A percentile compares a stretch with the other conserved stretches of the same genome.
Conservation (phyloP, 1,140 invertebrate genomes). For the Leptinotarsa undecemlineata region DNA sequence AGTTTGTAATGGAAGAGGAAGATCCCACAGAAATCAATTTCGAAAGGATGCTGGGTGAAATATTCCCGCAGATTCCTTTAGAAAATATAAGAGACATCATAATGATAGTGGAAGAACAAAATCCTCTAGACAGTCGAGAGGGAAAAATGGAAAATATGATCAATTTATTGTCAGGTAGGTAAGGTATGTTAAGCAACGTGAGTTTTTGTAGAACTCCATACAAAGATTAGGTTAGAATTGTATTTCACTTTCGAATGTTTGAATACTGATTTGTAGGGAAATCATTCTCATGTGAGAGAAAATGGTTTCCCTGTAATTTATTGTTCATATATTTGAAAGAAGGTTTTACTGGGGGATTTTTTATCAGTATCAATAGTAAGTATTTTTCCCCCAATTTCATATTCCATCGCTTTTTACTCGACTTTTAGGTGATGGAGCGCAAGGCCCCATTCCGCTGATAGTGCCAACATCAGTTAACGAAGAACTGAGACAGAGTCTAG, state of each 20-base stretch:
- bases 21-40: neutral
- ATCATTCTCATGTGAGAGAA: too few species aligned
- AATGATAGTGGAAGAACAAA: slow-evolving; percentile 34
- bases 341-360: too few species aligned
- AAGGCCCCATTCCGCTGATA: slow-evolving; percentile 6
- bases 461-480: neutral
- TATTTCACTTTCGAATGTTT: too few species aligned
- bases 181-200: neutral
- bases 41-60: slow-evolving; percentile 20
- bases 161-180: slow-evolving; percentile 35
- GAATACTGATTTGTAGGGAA: too few species aligned
- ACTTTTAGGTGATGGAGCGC: slow-evolving; percentile 14
- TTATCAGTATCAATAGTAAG: too few species aligned
- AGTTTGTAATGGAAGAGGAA: too few species aligned
- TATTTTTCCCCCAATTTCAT: too few species aligned
- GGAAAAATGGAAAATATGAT: slow-evolving; percentile 39
- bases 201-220: too few species aligned
- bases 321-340: too few species aligned
- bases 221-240: too few species aligned
- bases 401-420: too few species aligned
- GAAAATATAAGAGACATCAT: slow-evolving; percentile 31
- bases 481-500: slow-evolving; percentile 19
- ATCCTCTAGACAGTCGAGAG: slow-evolving; percentile 22
- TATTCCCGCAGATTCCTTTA: slow-evolving; percentile 32
- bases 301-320: too few species aligned